Percentiles rank a stretch among this genome's conserved stretches.
Evolutionary conservation across 2,888 invertebrate species (phyloP).

Genomic region (Thymelicus acteon): DNA sequence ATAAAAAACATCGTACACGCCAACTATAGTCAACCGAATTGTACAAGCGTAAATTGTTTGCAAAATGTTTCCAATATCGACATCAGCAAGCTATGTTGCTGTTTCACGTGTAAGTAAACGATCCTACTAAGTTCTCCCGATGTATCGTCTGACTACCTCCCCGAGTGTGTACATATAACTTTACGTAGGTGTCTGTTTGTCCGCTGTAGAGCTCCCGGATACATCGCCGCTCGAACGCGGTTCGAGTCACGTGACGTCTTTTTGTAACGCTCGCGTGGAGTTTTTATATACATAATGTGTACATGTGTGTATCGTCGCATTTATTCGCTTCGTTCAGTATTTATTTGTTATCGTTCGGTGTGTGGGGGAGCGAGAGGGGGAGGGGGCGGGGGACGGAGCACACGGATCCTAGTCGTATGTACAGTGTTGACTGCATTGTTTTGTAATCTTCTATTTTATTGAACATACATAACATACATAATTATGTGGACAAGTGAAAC

Average conservation of each 20-base stretch:
- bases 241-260: background rate
- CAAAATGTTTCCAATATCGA: background rate
- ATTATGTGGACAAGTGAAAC: slow-evolving; percentile 56
- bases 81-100: slow-evolving; percentile 4
- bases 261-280: background rate
- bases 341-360: slow-evolving; percentile 2
- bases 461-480: slow-evolving; percentile 48
- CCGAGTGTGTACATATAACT: slow-evolving; percentile 73
- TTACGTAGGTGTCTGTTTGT: slow-evolving; percentile 66
- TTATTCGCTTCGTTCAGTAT: slow-evolving; percentile 24
- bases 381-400: slow-evolving; percentile 43
- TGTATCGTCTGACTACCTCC: slow-evolving; percentile 54
- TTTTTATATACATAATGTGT: slow-evolving; percentile 1
- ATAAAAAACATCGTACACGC: too few species aligned
- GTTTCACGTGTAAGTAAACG: slow-evolving; percentile 9
- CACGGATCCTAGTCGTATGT: slow-evolving; percentile 64
- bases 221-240: slow-evolving; percentile 6
- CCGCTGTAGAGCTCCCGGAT: slow-evolving; percentile 16
- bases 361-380: background rate
- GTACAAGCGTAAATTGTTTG: too few species aligned
- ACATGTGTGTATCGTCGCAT: slow-evolving; percentile 20
- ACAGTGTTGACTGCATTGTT: slow-evolving; percentile 74
- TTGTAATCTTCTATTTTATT: slow-evolving; percentile 74
- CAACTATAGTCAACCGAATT: too few species aligned
- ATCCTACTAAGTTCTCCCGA: background rate